Evolutionary conservation across 2,797 vertebrate genomes (phyloP), one percentile per base, ranked within the genome.

Genomic region (Rhynchotus rufescens): DNA sequence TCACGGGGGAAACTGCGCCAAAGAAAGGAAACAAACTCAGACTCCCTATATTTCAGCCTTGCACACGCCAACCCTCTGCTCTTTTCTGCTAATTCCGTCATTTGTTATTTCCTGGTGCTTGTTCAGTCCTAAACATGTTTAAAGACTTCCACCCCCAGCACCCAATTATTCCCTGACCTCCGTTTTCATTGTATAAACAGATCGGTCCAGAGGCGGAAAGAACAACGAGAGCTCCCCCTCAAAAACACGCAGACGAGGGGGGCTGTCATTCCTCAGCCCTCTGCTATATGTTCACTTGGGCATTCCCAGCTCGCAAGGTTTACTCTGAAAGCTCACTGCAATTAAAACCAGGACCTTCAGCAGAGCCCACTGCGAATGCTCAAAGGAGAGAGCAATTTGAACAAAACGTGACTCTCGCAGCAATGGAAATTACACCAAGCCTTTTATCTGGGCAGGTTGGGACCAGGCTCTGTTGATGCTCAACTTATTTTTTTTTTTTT

Each of bases 371-470:
- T 54, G 49, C n/a, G 54, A 84, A 62, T 10, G 51, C 78, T 59
- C 26, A 51, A 91, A 93, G 71, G 54, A 80, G 17, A 52, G 40
- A 6, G 15, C 52, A 88, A 40, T 79, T 91, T 89, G 77, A 95
- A 62, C 65, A 84, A 84, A 94, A 84, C 59, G 81, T 34, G 10
- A 84, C 42, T 92, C 61, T 30, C 20, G 88, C 51, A 86, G 34
- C 56, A 7, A 25, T 23, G 72, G 83, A 93, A 95, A 95, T 90
- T 93, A 92, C 56, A 94, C 51, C 54, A 82, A 86, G 56, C 13
- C 85, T 92, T 94, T 96, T 71, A 85, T 91, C 83, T 40, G 66
- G 92, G 89, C 88, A 95, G 66, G 86, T 69, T 92, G 36, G 23
- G 95, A 79, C 85, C 84, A 91, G 62, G 38, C 89, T 69, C 72